Evolutionary conservation across 2,888 invertebrate species (phyloP).

Genomic region (Drosophila colorata): DNA sequence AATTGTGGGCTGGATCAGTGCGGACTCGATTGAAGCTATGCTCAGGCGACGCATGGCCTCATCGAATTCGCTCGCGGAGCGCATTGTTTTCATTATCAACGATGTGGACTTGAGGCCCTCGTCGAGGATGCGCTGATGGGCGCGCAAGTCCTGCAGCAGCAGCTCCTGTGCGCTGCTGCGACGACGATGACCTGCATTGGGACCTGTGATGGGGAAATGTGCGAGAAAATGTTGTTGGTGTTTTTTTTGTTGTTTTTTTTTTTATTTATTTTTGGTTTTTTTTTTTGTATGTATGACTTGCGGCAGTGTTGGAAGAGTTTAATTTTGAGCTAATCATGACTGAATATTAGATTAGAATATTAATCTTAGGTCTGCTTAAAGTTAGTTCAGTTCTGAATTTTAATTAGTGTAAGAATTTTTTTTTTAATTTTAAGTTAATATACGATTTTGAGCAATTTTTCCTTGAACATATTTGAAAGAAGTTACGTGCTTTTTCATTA

Average conservation of each 20-base stretch:
- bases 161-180: constrained; percentile 78
- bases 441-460: too few relatives aligned
- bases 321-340: constrained; percentile 15
- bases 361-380: background rate
- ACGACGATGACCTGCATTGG: constrained; percentile 40
- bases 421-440: too few relatives aligned
- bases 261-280: constrained; percentile 20
- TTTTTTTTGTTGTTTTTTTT: constrained; percentile 39
- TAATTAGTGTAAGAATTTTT: too few relatives aligned
- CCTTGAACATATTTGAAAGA: too few relatives aligned
- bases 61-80: constrained; percentile 85
- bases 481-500: too few relatives aligned
- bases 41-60: constrained; percentile 84
- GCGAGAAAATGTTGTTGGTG: constrained; percentile 78
- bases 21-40: constrained; percentile 82
- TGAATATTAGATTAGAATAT: background rate
- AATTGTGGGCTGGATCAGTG: constrained; percentile 68
- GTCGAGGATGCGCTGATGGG: constrained; percentile 81
- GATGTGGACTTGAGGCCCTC: constrained; percentile 85
- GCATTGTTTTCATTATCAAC: constrained; percentile 84
- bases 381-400: background rate
- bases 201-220: constrained; percentile 65
- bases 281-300: constrained; percentile 32
- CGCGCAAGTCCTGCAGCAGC: constrained; percentile 77
- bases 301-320: constrained; percentile 18